Base-by-base conservation (phyloP, 2,113 vertebrate genomes). In the Amphiprion ocellaris region DNA sequence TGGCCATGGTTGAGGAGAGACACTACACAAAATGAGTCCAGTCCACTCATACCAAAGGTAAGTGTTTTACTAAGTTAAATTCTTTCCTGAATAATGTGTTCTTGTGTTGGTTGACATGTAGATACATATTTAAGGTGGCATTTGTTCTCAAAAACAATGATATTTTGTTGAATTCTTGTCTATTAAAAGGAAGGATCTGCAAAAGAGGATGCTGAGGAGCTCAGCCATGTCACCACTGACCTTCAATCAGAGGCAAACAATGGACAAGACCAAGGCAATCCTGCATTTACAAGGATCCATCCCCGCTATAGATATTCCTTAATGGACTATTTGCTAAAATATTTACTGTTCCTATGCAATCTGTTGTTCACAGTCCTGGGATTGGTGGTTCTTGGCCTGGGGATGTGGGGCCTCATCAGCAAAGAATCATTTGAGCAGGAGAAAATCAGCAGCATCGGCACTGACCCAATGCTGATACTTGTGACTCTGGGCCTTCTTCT, bases 381-480 rank as follows among this genome's bases (percentile, higher is more conserved):
- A 21, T 90, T 97, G 21, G 53, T 95, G 60, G 66, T 87, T 37
- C 90, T 99, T 10, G 90, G 89, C 0, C 9, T 95, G 0, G 97
- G 97, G 8, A 70, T 97, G 26, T 98, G 97, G 98, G 98, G 97
- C 30, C 94, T 99, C 54, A 64, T 95, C 10, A 93, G 92, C 82
- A 98, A 97, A 79, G 94, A 94, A 47, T 95, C 94, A 0, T 93
- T 95, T 21, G 76, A 87, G 6, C 92, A 89, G 16, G 92, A 94
- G 16, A 92, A 83, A 62, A 92, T 95, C 4, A 70, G 28, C 0
- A 79, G 89, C 1, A 90, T 97, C n/a, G 93, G 95, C 1, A 93
- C 94, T 0, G 96, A 97, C 88, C 96, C 96, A 0, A 96, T 98
- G 96, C 91, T 98, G 70, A 55, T 94, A 0, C 93, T 98, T 0